Base-by-base conservation (phyloP, 2,797 vertebrate species). In the Crotalus adamanteus region DNA sequence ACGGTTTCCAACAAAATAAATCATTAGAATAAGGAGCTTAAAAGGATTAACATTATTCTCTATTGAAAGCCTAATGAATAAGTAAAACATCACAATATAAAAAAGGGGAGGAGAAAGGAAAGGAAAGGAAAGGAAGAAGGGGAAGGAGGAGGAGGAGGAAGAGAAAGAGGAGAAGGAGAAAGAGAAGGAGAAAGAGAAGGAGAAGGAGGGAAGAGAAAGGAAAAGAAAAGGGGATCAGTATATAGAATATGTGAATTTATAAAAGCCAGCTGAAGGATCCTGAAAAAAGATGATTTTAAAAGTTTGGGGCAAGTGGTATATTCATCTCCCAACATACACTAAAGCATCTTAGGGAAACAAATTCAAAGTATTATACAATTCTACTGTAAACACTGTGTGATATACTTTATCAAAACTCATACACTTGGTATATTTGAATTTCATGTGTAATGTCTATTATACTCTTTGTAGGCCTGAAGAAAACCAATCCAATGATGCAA, bases 11-110 rank as follows among this genome's bases (percentile, higher is more conserved):
- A 97, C 98, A 98, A 98, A 98, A 98, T 98, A 98, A 98, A 98
- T 98, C 98, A 98, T 98, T 98, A 98, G 97, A 98, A 98, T 97
- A 98, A 98, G 98, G 97, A 98, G 98, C 98, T 98, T 98, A 98
- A 98, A 98, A 98, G 98, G 98, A 98, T 98, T 98, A 98, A 98
- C 98, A 98, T 96, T 97, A 98, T 98, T 98, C 97, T 98, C 98
- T 97, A 97, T 98, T 98, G 98, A 98, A 98, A 98, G 98, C 98
- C 97, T 97, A 96, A 97, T 96, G 97, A 98, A 97, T 97, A 97
- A 98, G 97, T 98, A 97, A 97, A 97, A 97, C 95, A 97, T 95
- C 94, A 96, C 97, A 97, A 97, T 97, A 96, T 95, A 95, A 97
- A 61, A 86, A 92, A 56, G 4, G 96, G 37, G 73, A 18, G 31